These are phyloP conservation scores for Eudemis profundana DNA, from an alignment of 2,888 invertebrate genomes.

Conservation along the genomic window DNA sequence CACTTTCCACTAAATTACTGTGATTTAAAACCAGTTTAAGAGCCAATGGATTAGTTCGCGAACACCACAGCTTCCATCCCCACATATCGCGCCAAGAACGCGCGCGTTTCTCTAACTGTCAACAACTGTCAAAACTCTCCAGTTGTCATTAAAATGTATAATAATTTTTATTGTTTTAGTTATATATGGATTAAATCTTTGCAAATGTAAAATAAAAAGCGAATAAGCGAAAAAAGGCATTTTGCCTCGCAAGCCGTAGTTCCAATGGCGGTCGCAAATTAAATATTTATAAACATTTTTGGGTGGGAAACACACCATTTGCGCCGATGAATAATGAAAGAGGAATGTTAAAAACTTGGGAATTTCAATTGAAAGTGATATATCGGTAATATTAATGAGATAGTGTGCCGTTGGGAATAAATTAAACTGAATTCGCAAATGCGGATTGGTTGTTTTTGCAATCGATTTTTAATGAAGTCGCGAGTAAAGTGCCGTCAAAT, in stretches of 20 bases:
- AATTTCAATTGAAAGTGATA: slow-evolving; percentile 23
- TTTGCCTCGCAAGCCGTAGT: slow-evolving; percentile 5
- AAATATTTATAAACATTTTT: slow-evolving; percentile 33
- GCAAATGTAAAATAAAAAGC: not conserved
- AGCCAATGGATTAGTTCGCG: too few relatives aligned
- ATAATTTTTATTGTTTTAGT: too few relatives aligned
- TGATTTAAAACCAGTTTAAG: too few relatives aligned
- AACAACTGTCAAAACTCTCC: too few relatives aligned
- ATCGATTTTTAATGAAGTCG: slow-evolving; percentile 23
- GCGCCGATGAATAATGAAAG: slow-evolving; percentile 29
- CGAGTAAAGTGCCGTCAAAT: not conserved
- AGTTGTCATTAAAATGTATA: too few relatives aligned
- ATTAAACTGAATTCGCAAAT: slow-evolving; percentile 6
- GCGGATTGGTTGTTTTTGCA: slow-evolving; percentile 8
- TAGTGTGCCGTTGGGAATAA: slow-evolving; percentile 10
- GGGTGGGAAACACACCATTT: slow-evolving; percentile 37
- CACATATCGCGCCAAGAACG: too few relatives aligned
- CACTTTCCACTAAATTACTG: too few relatives aligned
- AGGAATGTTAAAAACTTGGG: slow-evolving; percentile 9
- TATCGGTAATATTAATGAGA: slow-evolving; percentile 17
- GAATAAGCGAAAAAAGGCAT: not conserved
- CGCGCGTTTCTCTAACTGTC: too few relatives aligned
- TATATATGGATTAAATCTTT: too few relatives aligned
- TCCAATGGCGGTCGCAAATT: slow-evolving; percentile 4
- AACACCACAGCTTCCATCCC: too few relatives aligned